Evolutionary conservation across 2,797 vertebrate genomes (phyloP).

Genomic region (Anableps anableps): DNA sequence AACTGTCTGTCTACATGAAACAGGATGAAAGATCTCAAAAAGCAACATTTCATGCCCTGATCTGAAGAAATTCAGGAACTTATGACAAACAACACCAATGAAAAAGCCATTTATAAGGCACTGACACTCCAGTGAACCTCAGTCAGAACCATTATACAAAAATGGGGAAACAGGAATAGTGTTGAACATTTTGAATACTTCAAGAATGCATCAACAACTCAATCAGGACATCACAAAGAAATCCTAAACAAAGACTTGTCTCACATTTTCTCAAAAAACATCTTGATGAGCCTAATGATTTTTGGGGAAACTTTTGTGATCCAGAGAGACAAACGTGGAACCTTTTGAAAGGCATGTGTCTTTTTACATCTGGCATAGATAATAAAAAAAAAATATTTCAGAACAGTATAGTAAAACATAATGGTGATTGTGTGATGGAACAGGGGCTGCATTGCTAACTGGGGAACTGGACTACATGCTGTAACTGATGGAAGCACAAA

Average conservation of each 20-base stretch:
- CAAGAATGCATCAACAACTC: background rate
- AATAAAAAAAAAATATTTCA: background rate
- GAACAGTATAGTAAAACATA: background rate
- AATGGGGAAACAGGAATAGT: background rate
- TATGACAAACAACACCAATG: background rate
- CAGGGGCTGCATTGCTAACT: background rate
- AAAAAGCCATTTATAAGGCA: background rate
- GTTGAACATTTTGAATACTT: background rate
- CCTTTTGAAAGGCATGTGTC: background rate
- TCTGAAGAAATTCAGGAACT: background rate
- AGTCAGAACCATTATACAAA: no score
- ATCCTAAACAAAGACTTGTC: background rate
- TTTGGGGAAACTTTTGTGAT: background rate
- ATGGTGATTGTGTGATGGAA: background rate
- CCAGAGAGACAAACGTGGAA: background rate
- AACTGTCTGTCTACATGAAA: background rate
- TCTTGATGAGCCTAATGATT: background rate
- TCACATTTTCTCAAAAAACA: background rate
- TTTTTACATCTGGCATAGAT: background rate
- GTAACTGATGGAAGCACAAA: no score
- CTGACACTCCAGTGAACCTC: no score
- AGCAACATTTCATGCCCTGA: background rate
- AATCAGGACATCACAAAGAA: background rate
- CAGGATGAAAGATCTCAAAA: background rate
- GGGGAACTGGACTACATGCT: no score